phyloP scores from a whole-genome alignment of 64 coral and sea anemone species.

The Montipora efflorescens region DNA sequence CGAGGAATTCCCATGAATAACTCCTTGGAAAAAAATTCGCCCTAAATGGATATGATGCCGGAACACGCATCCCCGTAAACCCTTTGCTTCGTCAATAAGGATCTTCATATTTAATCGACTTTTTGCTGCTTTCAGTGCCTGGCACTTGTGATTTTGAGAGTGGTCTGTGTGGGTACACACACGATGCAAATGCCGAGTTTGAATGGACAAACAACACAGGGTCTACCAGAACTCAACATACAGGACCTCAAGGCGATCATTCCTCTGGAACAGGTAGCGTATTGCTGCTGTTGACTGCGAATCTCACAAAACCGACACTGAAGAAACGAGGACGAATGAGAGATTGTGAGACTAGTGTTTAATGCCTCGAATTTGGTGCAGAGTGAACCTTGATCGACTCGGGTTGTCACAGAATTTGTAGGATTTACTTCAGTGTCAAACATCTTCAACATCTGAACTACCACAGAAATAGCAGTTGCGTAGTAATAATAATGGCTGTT shows the following conservation, averaged over 20 bases:
- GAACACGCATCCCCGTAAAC: no score
- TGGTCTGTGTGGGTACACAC: conserved; percentile 59
- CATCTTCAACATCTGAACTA: no score
- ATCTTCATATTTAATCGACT: not conserved
- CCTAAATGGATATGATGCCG: no score
- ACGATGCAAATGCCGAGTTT: conserved; percentile 44
- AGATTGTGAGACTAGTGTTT: not conserved
- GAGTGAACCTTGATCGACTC: not conserved
- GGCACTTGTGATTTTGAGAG: conserved; percentile 56
- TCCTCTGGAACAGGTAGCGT: not conserved
- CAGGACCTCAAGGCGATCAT: conserved; percentile 44
- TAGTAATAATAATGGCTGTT: no score
- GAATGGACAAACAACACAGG: conserved; percentile 44
- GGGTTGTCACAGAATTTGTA: not conserved
- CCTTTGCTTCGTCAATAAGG: no score
- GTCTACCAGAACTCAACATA: not conserved
- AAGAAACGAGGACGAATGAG: not conserved
- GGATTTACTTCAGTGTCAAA: not conserved
- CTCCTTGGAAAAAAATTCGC: no score
- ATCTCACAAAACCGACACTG: no score
- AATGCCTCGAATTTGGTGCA: not conserved
- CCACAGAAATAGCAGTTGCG: no score
- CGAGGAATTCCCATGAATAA: no score
- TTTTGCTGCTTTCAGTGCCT: conserved; percentile 2
- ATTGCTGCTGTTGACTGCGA: no score